Conservation (phyloP, 2,888 invertebrate genomes). For the Polylopha cassiicola region DNA sequence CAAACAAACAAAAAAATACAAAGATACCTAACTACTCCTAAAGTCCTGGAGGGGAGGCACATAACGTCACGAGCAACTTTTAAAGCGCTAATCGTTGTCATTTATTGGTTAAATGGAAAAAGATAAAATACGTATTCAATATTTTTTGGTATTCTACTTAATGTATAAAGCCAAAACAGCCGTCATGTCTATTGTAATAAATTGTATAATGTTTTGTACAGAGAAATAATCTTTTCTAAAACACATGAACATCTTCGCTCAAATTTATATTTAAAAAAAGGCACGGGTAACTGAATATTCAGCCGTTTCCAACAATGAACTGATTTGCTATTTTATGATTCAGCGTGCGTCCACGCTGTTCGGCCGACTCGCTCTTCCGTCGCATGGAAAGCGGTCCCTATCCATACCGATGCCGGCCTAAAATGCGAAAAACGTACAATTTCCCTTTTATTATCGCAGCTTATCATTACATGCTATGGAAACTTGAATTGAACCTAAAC, state of each 20-base stretch:
- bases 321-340: conserved; percentile 67
- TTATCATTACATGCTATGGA: conserved; percentile 41
- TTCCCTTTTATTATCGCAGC: conserved; percentile 39
- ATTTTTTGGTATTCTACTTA: too few relatives aligned
- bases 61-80: too few relatives aligned
- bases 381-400: conserved; percentile 34
- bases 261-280: conserved; percentile 48
- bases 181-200: too few relatives aligned
- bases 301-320: conserved; percentile 58
- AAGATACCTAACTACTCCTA: too few relatives aligned
- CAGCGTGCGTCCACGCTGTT: conserved; percentile 57
- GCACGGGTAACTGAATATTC: conserved; percentile 54
- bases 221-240: too few relatives aligned
- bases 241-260: conserved; percentile 42
- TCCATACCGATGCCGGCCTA: conserved; percentile 43
- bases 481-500: conserved; percentile 40
- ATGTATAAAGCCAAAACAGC: too few relatives aligned
- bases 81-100: too few relatives aligned
- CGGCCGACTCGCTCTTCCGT: conserved; percentile 49
- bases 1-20: too few relatives aligned
- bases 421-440: conserved; percentile 45
- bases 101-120: too few relatives aligned
- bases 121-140: too few relatives aligned
- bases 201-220: too few relatives aligned
- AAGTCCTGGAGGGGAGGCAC: too few relatives aligned